Evolutionary conservation across 2,888 invertebrate genomes (phyloP), one percentile per base, ranked within the genome.

Genomic region (Eristalis tenax): DNA sequence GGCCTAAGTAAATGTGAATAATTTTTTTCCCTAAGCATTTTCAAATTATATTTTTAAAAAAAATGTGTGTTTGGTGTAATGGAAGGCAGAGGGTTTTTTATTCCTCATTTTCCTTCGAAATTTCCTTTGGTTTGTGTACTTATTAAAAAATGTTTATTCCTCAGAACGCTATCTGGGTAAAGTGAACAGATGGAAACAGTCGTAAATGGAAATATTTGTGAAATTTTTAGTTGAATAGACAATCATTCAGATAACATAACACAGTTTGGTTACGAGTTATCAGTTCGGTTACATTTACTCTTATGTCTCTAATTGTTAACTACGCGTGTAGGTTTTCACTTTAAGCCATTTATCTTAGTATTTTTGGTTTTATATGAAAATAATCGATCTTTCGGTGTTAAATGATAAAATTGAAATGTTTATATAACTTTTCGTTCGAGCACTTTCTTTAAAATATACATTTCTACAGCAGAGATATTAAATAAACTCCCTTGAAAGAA

Each of bases 61-160:
- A 75, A 83, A 56, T 66, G 68, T 71, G 56, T 66, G 68, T 68
- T 40, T 32, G 35, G n/a, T 28, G 32, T 56, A 57, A 50, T 66
- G 74, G n/a, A n/a, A n/a, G n/a, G n/a, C n/a, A n/a, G n/a, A n/a
- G n/a, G n/a, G n/a, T 63, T 35, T 43, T 40, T 50, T 2, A 4
- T 26, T 26, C 26, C 22, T 26, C 18, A 2, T 18, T 50, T 61
- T 50, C 43, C 18, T 18, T 26, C 32, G 0, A 57, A 50, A 69
- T 79, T 73, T 56, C 68, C 43, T 77, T 59, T 66, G 66, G 66
- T 71, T 66, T 75, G 70, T 66, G 23, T 71, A 43, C 81, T 84
- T 84, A 81, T 84, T 84, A 76, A 84, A 84, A 81, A 81, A 32
- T 76, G 84, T 76, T 81, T 71, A 76, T 66, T 43, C 63, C 63